Evolutionary conservation across 2,888 invertebrate species (phyloP).

Genomic region (Lottia gigantea): DNA sequence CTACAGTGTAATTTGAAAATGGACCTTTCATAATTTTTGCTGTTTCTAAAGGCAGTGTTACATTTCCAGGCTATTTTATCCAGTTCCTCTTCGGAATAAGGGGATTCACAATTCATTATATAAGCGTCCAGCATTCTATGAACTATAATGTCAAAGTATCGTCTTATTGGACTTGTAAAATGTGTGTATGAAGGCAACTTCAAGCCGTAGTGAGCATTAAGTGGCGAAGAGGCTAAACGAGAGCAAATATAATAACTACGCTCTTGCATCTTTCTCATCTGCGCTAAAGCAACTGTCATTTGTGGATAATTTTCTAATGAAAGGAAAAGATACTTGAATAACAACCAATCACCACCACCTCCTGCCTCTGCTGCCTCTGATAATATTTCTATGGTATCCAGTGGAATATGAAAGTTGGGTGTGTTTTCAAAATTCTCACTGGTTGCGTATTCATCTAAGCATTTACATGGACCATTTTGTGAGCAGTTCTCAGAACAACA

Average conservation of each 20-base stretch:
- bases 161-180: constrained; percentile 54
- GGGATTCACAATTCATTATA: not conserved
- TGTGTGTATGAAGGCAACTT: constrained; percentile 46
- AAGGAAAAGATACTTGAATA: constrained; percentile 47
- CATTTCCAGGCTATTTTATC: not conserved
- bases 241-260: constrained; percentile 43
- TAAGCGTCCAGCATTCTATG: constrained; percentile 45
- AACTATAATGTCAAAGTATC: constrained; percentile 57
- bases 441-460: no score
- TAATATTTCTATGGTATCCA: constrained; percentile 40
- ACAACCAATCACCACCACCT: constrained; percentile 34
- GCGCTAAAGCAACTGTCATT: constrained; percentile 45
- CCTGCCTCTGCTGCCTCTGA: constrained; percentile 39
- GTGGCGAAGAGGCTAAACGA: constrained; percentile 19
- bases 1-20: not conserved
- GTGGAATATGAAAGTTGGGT: constrained; percentile 37
- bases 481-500: no score
- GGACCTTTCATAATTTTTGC: not conserved
- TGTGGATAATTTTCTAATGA: constrained; percentile 54
- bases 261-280: constrained; percentile 45
- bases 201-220: constrained; percentile 43
- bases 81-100: not conserved
- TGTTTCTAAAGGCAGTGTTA: not conserved
- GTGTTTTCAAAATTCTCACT: no score
- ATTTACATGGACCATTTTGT: no score